These are phyloP conservation scores for Alloplasta piceator DNA, from an alignment of 2,888 invertebrate genomes.

Conservation along the genomic window DNA sequence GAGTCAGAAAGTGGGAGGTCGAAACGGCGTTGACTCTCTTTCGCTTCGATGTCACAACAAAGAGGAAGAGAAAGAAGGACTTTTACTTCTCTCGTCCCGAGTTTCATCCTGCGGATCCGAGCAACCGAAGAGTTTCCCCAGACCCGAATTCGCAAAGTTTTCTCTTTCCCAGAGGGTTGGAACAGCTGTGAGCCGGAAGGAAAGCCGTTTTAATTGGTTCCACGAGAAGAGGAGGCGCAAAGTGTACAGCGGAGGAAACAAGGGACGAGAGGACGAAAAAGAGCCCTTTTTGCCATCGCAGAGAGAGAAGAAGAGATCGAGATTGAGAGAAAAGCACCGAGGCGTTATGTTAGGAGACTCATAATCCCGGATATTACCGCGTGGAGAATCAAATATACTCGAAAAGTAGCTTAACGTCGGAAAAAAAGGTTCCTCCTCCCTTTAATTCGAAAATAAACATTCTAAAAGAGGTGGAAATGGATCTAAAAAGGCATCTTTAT, in stretches of 20 bases:
- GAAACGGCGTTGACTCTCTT: no score
- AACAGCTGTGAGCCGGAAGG: conserved; percentile 74
- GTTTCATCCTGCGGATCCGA: conserved; percentile 26
- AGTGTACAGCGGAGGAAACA: conserved; percentile 32
- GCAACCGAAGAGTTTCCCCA: conserved; percentile 55
- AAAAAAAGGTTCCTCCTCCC: no score
- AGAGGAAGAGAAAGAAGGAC: conserved; percentile 1
- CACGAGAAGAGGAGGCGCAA: conserved; percentile 29
- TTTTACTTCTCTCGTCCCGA: conserved; percentile 1
- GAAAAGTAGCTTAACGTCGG: conserved; percentile 62
- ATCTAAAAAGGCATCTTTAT: no score
- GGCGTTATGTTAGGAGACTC: conserved; percentile 66
- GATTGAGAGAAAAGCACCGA: conserved; percentile 37
- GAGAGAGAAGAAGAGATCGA: conserved; percentile 9
- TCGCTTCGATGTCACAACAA: neutral
- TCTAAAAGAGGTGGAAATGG: no score
- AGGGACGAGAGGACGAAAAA: conserved; percentile 21
- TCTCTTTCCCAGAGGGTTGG: conserved; percentile 59
- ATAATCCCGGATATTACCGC: conserved; percentile 67
- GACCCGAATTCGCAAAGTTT: conserved; percentile 72
- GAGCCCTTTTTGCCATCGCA: conserved; percentile 21
- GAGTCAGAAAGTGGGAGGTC: neutral
- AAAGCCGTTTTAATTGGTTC: conserved; percentile 77
- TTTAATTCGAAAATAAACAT: no score
- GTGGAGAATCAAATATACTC: conserved; percentile 44